phyloP scores from a whole-genome alignment of 1,140 invertebrate species.

The Asbolus verrucosus region DNA sequence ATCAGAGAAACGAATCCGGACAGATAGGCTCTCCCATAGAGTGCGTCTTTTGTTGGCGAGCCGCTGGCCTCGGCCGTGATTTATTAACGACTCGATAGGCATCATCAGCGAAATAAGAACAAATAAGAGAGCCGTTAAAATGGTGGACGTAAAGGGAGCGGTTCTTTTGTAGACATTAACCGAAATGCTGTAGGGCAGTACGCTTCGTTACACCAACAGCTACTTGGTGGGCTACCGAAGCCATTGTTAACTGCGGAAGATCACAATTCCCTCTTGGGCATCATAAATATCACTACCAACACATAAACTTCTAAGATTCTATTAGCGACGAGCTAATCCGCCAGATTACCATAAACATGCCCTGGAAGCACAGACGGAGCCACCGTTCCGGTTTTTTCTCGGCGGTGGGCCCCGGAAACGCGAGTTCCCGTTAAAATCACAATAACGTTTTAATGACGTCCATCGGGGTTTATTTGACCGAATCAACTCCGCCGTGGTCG shows the following conservation, averaged over 20 bases:
- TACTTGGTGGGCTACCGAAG: slow-evolving; percentile 25
- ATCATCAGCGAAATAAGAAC: too few relatives aligned
- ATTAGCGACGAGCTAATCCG: slow-evolving; percentile 14
- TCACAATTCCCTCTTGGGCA: slow-evolving; percentile 31
- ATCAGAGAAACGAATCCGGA: slow-evolving; percentile 58
- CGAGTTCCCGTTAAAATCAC: slow-evolving; percentile 1
- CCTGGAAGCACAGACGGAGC: background rate
- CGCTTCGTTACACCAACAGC: slow-evolving; percentile 6
- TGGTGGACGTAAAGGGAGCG: slow-evolving; percentile 24
- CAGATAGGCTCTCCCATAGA: slow-evolving; percentile 58
- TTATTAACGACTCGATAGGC: slow-evolving; percentile 45
- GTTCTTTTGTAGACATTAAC: slow-evolving; percentile 22
- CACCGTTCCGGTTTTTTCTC: background rate
- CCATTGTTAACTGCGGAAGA: slow-evolving; percentile 15
- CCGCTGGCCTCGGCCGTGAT: slow-evolving; percentile 50
- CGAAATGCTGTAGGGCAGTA: slow-evolving; percentile 3
- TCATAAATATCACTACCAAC: slow-evolving; percentile 27
- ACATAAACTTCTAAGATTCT: slow-evolving; percentile 36
- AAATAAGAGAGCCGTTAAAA: slow-evolving; percentile 23
- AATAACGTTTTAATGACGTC: slow-evolving; percentile 5
- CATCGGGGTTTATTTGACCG: slow-evolving; percentile 11
- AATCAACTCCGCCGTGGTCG: background rate
- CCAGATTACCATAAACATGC: slow-evolving; percentile 12
- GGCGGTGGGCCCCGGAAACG: background rate
- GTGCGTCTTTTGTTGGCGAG: slow-evolving; percentile 46